Conservation (phyloP, 2,113 vertebrate species). For the Cheilinus undulatus region DNA sequence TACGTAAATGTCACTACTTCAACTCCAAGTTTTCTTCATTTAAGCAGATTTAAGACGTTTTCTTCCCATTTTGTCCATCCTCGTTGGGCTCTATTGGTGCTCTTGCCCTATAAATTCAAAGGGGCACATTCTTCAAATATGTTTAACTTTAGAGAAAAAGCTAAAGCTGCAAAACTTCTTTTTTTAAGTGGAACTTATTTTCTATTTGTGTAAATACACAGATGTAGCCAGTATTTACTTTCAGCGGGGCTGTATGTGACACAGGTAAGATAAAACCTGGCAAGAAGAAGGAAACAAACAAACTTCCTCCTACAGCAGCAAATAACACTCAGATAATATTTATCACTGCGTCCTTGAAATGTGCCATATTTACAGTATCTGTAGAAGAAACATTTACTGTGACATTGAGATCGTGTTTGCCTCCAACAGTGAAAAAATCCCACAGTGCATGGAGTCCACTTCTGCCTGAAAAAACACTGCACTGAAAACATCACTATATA, state of each 20-base stretch:
- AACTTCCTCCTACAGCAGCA: slow-evolving; percentile 26
- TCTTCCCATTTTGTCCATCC: too few species aligned
- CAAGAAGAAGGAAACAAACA: slow-evolving; percentile 33
- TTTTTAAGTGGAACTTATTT: not conserved
- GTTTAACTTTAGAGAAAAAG: too few species aligned
- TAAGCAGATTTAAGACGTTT: too few species aligned
- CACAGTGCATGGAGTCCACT: not conserved
- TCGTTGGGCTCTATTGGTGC: too few species aligned
- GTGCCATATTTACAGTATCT: slow-evolving; percentile 45
- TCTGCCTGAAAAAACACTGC: not conserved
- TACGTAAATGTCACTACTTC: too few species aligned
- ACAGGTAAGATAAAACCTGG: slow-evolving; percentile 8
- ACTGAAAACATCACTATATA: not conserved
- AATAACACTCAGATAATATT: slow-evolving; percentile 39
- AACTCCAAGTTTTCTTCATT: too few species aligned
- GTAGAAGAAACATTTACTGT: slow-evolving; percentile 40
- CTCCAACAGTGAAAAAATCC: slow-evolving; percentile 14
- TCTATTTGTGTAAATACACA: not conserved
- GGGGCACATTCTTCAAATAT: too few species aligned
- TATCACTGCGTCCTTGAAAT: slow-evolving; percentile 27
- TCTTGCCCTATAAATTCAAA: too few species aligned
- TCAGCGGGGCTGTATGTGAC: not conserved
- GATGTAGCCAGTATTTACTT: not conserved
- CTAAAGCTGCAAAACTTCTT: not conserved
- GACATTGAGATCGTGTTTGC: slow-evolving; percentile 35